Percentiles rank a stretch among this genome's conserved stretches.
Conservation (phyloP, 2,888 invertebrate genomes). For the Coelopa pilipes region DNA sequence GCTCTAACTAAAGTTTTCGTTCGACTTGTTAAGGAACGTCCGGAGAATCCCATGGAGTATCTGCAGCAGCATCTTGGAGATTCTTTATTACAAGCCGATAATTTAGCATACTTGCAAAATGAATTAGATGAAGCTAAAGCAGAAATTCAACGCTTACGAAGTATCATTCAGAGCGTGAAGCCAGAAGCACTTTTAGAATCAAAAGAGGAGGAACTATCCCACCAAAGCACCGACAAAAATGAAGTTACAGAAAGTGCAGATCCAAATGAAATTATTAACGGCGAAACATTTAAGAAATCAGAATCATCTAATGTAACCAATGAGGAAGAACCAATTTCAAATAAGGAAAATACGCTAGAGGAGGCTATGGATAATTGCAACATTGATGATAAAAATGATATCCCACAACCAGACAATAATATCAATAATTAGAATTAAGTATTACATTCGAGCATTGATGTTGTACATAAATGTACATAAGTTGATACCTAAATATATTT, state of each 20-base stretch:
- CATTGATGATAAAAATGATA: background rate
- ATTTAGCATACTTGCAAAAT: slow-evolving; percentile 56
- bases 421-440: no score
- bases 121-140: slow-evolving; percentile 57
- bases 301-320: background rate
- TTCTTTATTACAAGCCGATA: slow-evolving; percentile 57
- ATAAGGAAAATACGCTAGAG: background rate
- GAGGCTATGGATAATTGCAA: background rate
- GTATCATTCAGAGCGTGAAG: slow-evolving; percentile 53
- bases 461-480: background rate
- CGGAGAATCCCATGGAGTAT: slow-evolving; percentile 64
- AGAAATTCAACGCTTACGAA: slow-evolving; percentile 57
- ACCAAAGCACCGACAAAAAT: background rate
- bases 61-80: slow-evolving; percentile 61
- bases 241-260: background rate
- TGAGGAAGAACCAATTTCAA: background rate
- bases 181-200: slow-evolving; percentile 51
- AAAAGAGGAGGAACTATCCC: background rate
- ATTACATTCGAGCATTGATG: background rate
- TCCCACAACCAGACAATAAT: no score
- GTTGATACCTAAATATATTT: background rate
- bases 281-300: background rate
- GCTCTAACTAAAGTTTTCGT: slow-evolving; percentile 63
- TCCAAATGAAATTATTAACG: background rate
- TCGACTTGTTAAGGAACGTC: slow-evolving; percentile 60